phyloP scores from a whole-genome alignment of 2,888 invertebrate species.

The Ormyrus rosae region DNA sequence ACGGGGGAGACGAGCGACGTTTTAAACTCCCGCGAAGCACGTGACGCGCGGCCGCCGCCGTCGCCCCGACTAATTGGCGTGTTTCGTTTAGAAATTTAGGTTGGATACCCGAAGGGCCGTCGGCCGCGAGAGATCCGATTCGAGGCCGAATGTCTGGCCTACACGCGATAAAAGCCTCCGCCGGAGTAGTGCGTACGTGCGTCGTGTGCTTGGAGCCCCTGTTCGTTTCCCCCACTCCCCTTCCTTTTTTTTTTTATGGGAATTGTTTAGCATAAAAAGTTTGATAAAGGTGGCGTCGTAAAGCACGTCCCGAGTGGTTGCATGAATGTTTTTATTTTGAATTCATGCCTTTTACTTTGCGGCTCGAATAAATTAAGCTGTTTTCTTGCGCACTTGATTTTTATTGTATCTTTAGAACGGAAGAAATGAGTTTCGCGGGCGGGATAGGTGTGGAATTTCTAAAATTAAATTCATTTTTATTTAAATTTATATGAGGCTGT shows the following conservation, averaged over 20 bases:
- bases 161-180: conserved; percentile 31
- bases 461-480: too few relatives aligned
- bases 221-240: not conserved
- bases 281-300: conserved; percentile 32
- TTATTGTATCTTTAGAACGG: too few relatives aligned
- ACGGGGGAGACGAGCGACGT: not conserved
- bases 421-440: too few relatives aligned
- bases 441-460: too few relatives aligned
- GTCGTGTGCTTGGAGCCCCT: not conserved
- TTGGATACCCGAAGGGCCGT: conserved; percentile 65
- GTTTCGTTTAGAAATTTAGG: conserved; percentile 68
- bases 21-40: not conserved
- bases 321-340: conserved; percentile 11
- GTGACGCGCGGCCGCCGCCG: too few relatives aligned
- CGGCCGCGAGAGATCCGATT: conserved; percentile 62
- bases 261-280: conserved; percentile 37
- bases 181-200: not conserved
- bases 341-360: too few relatives aligned
- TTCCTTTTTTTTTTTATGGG: not conserved
- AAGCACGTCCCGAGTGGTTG: conserved; percentile 7
- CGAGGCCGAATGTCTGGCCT: conserved; percentile 54
- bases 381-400: too few relatives aligned
- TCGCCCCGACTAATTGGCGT: conserved; percentile 61
- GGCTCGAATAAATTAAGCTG: too few relatives aligned
- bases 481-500: too few relatives aligned